Evolutionary conservation across 2,888 invertebrate species (phyloP), one percentile per base, ranked within the genome.

Genomic region (Orthonevra nobilis): DNA sequence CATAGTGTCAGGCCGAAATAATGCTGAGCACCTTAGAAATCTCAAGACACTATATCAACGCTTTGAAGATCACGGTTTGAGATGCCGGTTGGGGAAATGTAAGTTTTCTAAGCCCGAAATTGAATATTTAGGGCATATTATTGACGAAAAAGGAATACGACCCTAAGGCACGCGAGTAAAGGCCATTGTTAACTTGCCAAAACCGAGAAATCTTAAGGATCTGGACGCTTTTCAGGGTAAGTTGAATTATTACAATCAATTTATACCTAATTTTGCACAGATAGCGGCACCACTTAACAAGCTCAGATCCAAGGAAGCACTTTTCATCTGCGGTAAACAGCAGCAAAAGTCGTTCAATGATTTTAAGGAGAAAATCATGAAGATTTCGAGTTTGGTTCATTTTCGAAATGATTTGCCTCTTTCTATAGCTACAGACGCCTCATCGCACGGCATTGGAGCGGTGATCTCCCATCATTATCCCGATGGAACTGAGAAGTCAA

Each of bases 161-260:
- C 83, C 83, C 1, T 81, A 81, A 3, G 60, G 58, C 1, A 28
- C 38, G 9, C 83, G 84, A 48, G 77, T 79, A 14, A 26, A 48
- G 12, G 83, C 83, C 0, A 82, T 85, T 2, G 30, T 44, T 14
- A 58, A 81, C 1, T 84, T 83, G 66, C 84, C 83, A 3, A 40
- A 26, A 5, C 84, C 85, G 1, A 66, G 44, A 19, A 82, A 75
- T 38, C 44, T 82, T 0, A 83, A 83, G 17, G 73, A 83, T 10
- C 34, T 85, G 0, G 74, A 83, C 23, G 81, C 81, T 50, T 85
- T 84, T 61, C 44, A 84, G 10, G 84, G 84, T 0, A 54, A 85
- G 52, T 81, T 69, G 15, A 46, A 66, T 36, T 84, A 46, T 9
- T 46, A 46, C 26, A 26, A 9, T 15, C 44, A 46, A 10, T 40